phyloP scores from a whole-genome alignment of 2,113 vertebrate genomes.

The Alces alces region DNA sequence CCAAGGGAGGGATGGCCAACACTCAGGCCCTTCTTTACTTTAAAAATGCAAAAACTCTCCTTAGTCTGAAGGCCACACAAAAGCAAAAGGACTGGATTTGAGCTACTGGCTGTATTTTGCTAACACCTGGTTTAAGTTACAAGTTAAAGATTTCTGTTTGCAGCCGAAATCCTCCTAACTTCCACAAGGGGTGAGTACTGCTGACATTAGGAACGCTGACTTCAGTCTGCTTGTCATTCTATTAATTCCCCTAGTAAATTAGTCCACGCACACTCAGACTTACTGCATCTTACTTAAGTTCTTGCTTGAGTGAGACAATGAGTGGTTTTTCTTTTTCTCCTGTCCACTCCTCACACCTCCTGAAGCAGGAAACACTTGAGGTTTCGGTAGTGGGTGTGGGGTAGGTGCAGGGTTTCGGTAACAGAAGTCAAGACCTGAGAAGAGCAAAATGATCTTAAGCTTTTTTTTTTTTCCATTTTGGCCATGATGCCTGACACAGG shows the following conservation, averaged over 20 bases:
- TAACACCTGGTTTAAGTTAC: neutral
- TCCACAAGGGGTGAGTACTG: neutral
- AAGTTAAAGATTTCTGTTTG: neutral
- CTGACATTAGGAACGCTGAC: neutral
- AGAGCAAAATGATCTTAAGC: neutral
- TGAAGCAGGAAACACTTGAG: neutral
- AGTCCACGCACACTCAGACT: neutral
- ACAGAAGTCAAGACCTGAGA: neutral
- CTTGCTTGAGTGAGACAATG: neutral
- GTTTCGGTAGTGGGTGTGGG: neutral
- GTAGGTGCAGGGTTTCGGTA: neutral
- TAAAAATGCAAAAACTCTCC: neutral
- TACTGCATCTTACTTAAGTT: neutral
- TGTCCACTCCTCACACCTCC: neutral
- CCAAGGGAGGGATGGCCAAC: neutral
- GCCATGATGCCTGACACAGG: neutral
- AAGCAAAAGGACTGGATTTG: neutral
- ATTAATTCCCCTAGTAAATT: neutral
- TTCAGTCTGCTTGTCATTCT: neutral
- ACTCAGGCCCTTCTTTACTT: neutral
- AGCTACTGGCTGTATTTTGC: neutral
- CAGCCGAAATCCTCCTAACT: neutral
- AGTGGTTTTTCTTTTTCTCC: neutral
- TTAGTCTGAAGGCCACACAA: neutral
- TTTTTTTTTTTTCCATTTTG: neutral